Conservation (phyloP, 2,888 invertebrate genomes). For the Acanthosoma haemorrhoidale region DNA sequence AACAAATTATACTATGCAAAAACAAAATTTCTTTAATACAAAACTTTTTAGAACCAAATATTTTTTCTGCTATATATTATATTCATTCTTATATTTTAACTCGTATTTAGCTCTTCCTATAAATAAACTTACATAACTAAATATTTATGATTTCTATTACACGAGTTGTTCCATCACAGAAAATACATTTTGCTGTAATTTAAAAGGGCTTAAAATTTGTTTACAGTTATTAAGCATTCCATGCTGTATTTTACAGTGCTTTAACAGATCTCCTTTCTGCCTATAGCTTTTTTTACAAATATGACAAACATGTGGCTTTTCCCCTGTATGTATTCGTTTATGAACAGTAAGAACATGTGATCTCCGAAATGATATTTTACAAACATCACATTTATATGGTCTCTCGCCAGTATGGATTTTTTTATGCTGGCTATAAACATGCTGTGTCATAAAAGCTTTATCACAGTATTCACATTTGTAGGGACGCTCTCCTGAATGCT, state of each 20-base stretch:
- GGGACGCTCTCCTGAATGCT: slow-evolving; percentile 41
- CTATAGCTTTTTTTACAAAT: slow-evolving; percentile 48
- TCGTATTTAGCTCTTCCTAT: no score
- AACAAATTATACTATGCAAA: no score
- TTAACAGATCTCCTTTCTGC: slow-evolving; percentile 41
- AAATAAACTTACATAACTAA: not conserved
- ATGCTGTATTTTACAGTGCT: slow-evolving; percentile 39
- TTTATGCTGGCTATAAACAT: slow-evolving; percentile 42
- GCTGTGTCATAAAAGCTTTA: slow-evolving; percentile 43
- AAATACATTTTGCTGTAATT: not conserved
- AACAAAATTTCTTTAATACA: no score
- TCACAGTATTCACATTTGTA: slow-evolving; percentile 42
- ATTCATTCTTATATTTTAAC: no score
- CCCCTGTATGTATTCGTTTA: slow-evolving; percentile 44
- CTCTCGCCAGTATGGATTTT: slow-evolving; percentile 42
- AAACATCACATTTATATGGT: slow-evolving; percentile 42
- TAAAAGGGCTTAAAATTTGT: not conserved
- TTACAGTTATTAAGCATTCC: slow-evolving; percentile 13
- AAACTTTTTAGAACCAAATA: no score
- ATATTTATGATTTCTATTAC: not conserved
- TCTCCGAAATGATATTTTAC: slow-evolving; percentile 41
- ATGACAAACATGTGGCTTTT: slow-evolving; percentile 48
- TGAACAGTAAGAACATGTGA: slow-evolving; percentile 42
- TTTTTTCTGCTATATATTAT: no score
- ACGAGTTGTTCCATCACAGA: not conserved